Percentiles rank a stretch among this genome's conserved stretches.
Evolutionary conservation across 2,888 invertebrate genomes (phyloP).

Genomic region (Anagyrus pseudococci): DNA sequence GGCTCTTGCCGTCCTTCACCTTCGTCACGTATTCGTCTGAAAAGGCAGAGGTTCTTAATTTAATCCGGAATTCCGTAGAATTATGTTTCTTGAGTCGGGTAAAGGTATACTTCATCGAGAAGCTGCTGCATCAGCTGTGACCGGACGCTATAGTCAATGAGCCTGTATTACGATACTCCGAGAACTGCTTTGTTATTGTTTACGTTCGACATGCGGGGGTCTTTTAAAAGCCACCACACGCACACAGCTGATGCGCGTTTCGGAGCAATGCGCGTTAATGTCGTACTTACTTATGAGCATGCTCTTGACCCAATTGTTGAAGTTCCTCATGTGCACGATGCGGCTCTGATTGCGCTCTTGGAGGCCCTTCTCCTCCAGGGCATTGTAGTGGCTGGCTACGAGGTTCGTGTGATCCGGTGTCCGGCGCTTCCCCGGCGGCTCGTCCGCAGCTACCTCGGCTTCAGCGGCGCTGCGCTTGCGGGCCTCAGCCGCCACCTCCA

Average conservation of each 20-base stretch:
- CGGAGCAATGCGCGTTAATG: too few species aligned
- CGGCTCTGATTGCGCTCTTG: slow-evolving; percentile 84
- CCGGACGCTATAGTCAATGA: too few species aligned
- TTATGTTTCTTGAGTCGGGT: neutral
- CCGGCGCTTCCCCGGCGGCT: too few species aligned
- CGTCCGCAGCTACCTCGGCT: too few species aligned
- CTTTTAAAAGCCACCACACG: too few species aligned
- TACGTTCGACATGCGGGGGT: too few species aligned
- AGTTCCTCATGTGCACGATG: slow-evolving; percentile 93
- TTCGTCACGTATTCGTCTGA: slow-evolving; percentile 68
- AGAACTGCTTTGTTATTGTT: too few species aligned
- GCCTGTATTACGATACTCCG: too few species aligned
- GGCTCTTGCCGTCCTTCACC: slow-evolving; percentile 69
- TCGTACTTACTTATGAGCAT: slow-evolving; percentile 86
- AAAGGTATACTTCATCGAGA: slow-evolving; percentile 1
- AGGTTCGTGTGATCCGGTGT: slow-evolving; percentile 65
- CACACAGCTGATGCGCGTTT: too few species aligned
- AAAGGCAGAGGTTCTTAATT: neutral
- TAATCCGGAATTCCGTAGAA: too few species aligned
- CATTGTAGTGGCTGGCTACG: slow-evolving; percentile 95
- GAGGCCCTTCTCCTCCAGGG: slow-evolving; percentile 82
- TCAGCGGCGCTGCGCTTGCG: too few species aligned
- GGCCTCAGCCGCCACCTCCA: too few species aligned
- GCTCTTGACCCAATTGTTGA: slow-evolving; percentile 99
- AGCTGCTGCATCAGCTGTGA: neutral